Conservation (phyloP, 1,140 invertebrate species). For the Andricus grossulariae region DNA sequence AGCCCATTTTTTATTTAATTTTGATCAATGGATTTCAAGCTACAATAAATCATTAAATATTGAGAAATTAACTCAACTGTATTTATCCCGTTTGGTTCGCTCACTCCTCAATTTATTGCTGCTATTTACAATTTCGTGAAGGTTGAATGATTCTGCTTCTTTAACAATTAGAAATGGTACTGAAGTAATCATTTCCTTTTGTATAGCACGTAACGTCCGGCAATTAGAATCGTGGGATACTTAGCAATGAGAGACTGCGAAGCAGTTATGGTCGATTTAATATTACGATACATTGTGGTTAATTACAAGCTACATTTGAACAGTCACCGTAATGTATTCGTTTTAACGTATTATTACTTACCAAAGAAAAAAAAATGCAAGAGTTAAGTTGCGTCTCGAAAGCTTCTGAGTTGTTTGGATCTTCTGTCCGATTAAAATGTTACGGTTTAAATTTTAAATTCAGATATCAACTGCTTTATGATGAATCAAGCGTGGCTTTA, state of each 20-base stretch:
- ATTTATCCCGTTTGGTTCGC: no score
- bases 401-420: no score
- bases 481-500: background rate
- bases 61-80: no score
- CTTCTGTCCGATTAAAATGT: no score
- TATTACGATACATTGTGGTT: background rate
- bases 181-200: background rate
- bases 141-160: background rate
- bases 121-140: background rate
- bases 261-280: conserved; percentile 15
- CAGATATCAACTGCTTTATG: background rate
- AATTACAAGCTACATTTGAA: conserved; percentile 19
- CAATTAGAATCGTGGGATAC: no score
- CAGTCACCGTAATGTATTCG: background rate
- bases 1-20: no score
- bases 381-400: background rate
- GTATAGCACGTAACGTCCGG: background rate
- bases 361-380: background rate
- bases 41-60: no score
- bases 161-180: no score
- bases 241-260: no score
- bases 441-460: no score
- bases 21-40: no score
- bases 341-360: conserved; percentile 2
- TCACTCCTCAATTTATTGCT: no score